phyloP scores from a whole-genome alignment of 2,113 vertebrate genomes.

The Melospiza melodia region DNA sequence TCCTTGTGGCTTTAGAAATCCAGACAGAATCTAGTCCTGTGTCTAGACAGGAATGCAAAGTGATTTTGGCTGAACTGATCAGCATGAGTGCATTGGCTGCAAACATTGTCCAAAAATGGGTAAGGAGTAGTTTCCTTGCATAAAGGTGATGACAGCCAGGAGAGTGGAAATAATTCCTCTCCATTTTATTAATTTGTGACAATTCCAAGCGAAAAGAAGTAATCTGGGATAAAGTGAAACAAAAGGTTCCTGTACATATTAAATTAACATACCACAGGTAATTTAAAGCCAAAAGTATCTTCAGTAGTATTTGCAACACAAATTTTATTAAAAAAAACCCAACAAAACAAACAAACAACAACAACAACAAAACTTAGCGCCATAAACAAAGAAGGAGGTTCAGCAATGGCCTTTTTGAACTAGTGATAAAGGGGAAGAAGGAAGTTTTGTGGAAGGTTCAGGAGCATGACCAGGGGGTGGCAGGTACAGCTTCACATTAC shows the following conservation, averaged over 20 bases:
- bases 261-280: not conserved
- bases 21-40: not conserved
- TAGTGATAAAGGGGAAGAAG: not conserved
- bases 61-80: conserved; percentile 22
- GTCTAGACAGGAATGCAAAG: conserved; percentile 7
- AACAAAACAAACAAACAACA: not conserved
- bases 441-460: not conserved
- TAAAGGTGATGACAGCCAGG: not conserved
- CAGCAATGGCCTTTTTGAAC: not conserved
- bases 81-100: not conserved
- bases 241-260: not conserved
- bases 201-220: not conserved
- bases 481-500: not conserved
- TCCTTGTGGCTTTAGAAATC: not conserved
- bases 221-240: not conserved
- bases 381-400: not conserved
- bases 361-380: not conserved
- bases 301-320: not conserved
- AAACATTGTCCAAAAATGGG: not conserved
- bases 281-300: not conserved
- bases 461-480: not conserved
- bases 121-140: not conserved
- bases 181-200: not conserved
- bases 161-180: not conserved
- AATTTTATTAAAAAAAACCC: not conserved